These are phyloP conservation scores for Balanococcus diminutus DNA, from an alignment of 2,888 invertebrate species.

Conservation along the genomic window DNA sequence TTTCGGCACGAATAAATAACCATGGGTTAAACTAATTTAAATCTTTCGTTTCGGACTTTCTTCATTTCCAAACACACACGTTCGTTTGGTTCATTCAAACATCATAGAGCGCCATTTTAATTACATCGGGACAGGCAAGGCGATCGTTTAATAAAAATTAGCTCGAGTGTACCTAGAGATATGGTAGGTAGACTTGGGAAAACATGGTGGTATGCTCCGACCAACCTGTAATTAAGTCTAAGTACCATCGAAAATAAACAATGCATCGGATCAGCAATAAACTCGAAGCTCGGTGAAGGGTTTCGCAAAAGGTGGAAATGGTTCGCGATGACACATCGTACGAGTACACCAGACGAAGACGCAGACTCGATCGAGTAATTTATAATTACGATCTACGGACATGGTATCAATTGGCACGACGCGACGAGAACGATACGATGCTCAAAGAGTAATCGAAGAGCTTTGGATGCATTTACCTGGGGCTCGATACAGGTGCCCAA, in stretches of 20 bases:
- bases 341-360: neutral
- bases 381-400: neutral
- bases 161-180: neutral
- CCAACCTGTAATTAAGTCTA: neutral
- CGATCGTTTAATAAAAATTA: neutral
- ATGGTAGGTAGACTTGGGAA: neutral
- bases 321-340: neutral
- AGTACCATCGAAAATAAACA: neutral
- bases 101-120: neutral
- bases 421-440: neutral
- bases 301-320: neutral
- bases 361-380: neutral
- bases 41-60: slow-evolving; percentile 33
- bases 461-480: neutral
- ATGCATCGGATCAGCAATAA: neutral
- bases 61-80: neutral
- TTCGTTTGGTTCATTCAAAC: neutral
- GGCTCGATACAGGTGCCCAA: slow-evolving; percentile 46
- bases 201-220: neutral
- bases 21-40: slow-evolving; percentile 45
- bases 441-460: neutral
- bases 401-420: neutral
- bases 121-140: neutral
- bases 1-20: slow-evolving; percentile 41
- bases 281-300: neutral